phyloP scores from a whole-genome alignment of 2,797 vertebrate species.

The Acanthiza pusilla region DNA sequence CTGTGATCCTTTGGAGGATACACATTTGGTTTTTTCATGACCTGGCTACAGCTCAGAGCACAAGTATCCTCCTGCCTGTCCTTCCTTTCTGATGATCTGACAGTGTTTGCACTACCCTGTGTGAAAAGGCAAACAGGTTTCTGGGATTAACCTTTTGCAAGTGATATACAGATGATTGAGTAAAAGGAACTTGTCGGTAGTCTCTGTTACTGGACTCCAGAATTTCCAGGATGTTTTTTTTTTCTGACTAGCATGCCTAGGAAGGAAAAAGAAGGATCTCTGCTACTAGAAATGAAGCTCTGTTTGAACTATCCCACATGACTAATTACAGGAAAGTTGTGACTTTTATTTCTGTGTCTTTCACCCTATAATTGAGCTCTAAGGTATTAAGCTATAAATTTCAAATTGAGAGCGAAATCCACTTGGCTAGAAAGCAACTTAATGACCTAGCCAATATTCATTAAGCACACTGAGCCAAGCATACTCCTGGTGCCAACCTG shows the following conservation, averaged over 20 bases:
- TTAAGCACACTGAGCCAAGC: not conserved
- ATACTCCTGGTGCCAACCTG: not conserved
- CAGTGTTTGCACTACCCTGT: not conserved
- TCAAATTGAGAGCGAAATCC: not conserved
- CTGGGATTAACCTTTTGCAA: not conserved
- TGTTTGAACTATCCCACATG: not conserved
- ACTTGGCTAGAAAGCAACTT: not conserved
- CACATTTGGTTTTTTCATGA: not conserved
- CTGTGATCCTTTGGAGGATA: not conserved
- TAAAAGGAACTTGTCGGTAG: not conserved
- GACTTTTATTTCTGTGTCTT: slow-evolving; percentile 24
- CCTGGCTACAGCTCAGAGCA: not conserved
- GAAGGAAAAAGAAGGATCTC: not conserved
- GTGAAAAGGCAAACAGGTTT: not conserved
- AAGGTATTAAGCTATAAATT: slow-evolving; percentile 16
- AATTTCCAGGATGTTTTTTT: not conserved
- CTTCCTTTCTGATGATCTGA: not conserved
- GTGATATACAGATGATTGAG: not conserved
- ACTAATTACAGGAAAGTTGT: not conserved
- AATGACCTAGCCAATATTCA: not conserved
- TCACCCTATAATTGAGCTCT: not conserved
- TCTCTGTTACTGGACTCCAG: not conserved
- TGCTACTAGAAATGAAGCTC: not conserved
- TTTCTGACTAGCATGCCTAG: not conserved
- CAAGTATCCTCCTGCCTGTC: not conserved